Evolutionary conservation across 2,888 invertebrate genomes (phyloP), one percentile per base, ranked within the genome.

Genomic region (Caenorhabditis parvicauda): DNA sequence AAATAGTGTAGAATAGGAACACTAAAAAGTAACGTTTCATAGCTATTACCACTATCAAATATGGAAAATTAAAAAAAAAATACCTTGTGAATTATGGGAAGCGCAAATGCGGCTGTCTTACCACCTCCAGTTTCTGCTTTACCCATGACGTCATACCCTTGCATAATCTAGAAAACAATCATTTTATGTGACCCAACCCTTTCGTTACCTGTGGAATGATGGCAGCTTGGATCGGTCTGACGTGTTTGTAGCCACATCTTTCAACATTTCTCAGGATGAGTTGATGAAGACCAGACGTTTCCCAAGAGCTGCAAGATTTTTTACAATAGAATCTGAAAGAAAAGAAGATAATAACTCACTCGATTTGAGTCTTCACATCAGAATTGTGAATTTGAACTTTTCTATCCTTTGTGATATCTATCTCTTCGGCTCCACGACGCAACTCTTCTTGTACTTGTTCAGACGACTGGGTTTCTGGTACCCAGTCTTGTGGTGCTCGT

Each of bases 111-210:
- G 0, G 94, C 94, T 0, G 95, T 95, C 85, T 96, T 96, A 14
- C 96, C 98, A 0, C 94, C 94, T 0, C 96, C 96, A 6, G 96
- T 98, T 82, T 96, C 95, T 0, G 96, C 95, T 80, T 95, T 95
- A 0, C 90, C 93, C 92, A 96, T 95, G 25, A 98, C 82, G 85
- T 98, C 96, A 27, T 92, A 84, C 0, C 89, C 89, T 9, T 17
- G 24, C 17, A 67, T 46, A 3, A 68, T 43, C 42, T 21, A 9
- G n/a, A 12, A 32, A 32, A 32, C n/a, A 32, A 12, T 32, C 35
- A 32, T 9, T 32, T 32, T 32, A 32, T 32, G 35, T n/a, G n/a
- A n/a, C n/a, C n/a, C n/a, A 32, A 9, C n/a, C n/a, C 12, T 19
- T 14, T 14, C 9, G 24, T 32, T 14, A 54, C 48, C 19, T 65